Base-by-base conservation (phyloP, 2,113 vertebrate species). In the Chionis minor region DNA sequence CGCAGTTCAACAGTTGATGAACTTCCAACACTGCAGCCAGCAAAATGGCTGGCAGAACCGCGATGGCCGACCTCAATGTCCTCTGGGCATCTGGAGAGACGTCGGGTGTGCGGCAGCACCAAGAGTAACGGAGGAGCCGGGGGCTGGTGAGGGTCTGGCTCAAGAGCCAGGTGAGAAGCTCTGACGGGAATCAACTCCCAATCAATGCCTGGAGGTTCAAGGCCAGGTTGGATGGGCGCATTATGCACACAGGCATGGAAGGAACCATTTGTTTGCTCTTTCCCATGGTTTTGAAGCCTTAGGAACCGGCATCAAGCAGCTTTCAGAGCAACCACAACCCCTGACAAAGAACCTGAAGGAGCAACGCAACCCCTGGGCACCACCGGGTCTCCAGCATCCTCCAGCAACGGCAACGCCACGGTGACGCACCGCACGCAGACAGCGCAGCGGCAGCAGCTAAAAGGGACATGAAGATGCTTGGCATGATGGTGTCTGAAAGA, bases 51-150 rank as follows among this genome's bases (percentile, higher is more conserved):
- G 78, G 32, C 21, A 21, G 28, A 44, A 20, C 14, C 15, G 19
- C 23, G 16, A 24, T 3, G 8, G 45, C 81, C 78, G 35, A 52
- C 35, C 86, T 38, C 52, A 3, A 9, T 2, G 9, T 55, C 54
- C 72, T 40, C 71, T 2, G 1, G 22, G 17, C 59, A 28, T 1
- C 42, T 1, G 1, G 10, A 14, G 61, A 22, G 44, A 56, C 65
- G n/a, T 40, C 27, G 2, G 44, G 7, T 1, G 30, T 4, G 23
- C 6, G 1, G 62, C 78, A 32, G 66, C n/a, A 33, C 23, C 17
- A 11, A 17, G 52, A 23, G 42, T 9, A 12, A 26, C 59, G 26
- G 5, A 12, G 11, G 51, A 74, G 56, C 45, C 2, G 8, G 75
- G 40, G 47, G 47, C 49, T 49, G 49, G 49, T 6, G 12, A 51